These are phyloP conservation scores for Lepidocyrtoides sp. DNA, from an alignment of 2,888 invertebrate genomes.

Conservation along the genomic window DNA sequence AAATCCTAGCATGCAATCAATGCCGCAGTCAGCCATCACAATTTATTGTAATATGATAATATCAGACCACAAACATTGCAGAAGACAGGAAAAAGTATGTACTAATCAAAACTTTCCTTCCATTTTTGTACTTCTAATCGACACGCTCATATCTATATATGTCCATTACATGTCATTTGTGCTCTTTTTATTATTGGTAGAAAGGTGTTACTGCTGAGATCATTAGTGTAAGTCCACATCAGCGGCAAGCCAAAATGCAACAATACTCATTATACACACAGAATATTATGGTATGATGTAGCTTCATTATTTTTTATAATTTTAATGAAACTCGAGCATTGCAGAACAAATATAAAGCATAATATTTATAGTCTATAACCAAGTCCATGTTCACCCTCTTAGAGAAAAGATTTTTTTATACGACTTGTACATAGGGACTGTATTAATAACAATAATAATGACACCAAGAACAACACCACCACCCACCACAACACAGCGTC, in stretches of 20 bases:
- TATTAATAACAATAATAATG: slow-evolving; percentile 11
- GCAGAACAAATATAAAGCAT: too few species aligned
- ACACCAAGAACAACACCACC: slow-evolving; percentile 28
- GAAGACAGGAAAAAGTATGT: background rate
- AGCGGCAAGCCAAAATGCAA: background rate
- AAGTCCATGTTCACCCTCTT: background rate
- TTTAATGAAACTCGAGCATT: slow-evolving; percentile 2
- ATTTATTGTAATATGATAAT: slow-evolving; percentile 6
- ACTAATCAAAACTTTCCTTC: slow-evolving; percentile 46
- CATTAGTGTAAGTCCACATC: slow-evolving; percentile 24
- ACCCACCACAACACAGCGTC: background rate
- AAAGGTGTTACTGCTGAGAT: slow-evolving; percentile 15
- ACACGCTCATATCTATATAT: slow-evolving; percentile 32
- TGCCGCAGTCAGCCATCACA: background rate
- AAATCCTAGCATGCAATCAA: slow-evolving; percentile 13
- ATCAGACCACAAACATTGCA: background rate
- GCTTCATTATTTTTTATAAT: background rate
- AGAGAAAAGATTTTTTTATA: background rate
- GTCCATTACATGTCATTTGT: slow-evolving; percentile 31
- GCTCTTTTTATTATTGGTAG: slow-evolving; percentile 36
- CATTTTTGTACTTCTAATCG: slow-evolving; percentile 47
- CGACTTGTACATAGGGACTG: background rate
- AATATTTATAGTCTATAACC: background rate
- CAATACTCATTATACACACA: background rate
- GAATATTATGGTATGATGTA: background rate